Evolutionary conservation across 2,797 vertebrate species (phyloP), one percentile per base, ranked within the genome.

Genomic region (Cuculus canorus): DNA sequence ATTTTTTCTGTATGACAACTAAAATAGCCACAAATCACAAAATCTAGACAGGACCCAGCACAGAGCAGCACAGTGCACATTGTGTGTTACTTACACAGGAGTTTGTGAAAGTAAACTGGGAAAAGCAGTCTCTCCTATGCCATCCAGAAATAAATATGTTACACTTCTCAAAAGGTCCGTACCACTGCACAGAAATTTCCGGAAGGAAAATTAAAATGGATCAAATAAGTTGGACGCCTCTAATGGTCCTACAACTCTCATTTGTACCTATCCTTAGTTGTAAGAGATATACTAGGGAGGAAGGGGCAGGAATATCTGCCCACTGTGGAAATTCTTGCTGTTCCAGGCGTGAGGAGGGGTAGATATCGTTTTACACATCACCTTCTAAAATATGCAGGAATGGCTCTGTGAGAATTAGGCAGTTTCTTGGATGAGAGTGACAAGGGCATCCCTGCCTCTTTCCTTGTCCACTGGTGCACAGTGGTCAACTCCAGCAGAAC

Each of bases 201-300:
- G 76, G n/a, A 16, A 57, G 30, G 47, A 82, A 69, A 73, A 57
- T 54, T 83, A 45, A 79, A 69, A 33, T 13, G 63, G 19, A 69
- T 33, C 1, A 13, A 69, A 63, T 35, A 61, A 24, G 15, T 13
- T 72, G 28, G 22, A 48, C 68, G 41, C 9, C 16, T 66, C 22
- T 77, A 21, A 57, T 41, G 18, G 37, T 78, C 24, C 21, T 69
- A 32, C 19, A 59, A 11, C 43, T 56, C 70, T 79, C 17, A 16
- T 41, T 59, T 82, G 14, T 39, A 21, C 23, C 63, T 83, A 48
- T 14, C 19, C 15, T 73, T 14, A 8, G 13, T 39, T 39, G 33
- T 33, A 48, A 56, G 23, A 59, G 52, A 33, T 39, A 65, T 0
- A 0, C 13, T 1, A 1, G 1, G 1, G 24, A 5, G 13, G 8